Evolutionary conservation across 2,888 invertebrate genomes (phyloP).

Genomic region (Escarpia spicata): DNA sequence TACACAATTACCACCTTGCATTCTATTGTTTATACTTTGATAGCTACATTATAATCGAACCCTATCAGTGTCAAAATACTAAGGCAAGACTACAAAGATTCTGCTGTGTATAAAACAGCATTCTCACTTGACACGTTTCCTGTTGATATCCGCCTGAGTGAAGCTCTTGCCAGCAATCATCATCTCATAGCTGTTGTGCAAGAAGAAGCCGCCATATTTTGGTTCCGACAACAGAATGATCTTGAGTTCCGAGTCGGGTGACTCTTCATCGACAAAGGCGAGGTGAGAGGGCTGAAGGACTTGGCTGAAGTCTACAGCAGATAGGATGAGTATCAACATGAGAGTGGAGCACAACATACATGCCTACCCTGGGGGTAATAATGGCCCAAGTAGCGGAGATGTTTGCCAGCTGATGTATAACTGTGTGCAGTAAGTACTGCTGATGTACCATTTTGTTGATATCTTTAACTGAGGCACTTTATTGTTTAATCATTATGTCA

Average conservation of each 20-base stretch:
- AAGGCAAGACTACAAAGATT: no score
- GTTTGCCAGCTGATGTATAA: no score
- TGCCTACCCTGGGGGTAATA: no score
- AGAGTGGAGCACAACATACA: not conserved
- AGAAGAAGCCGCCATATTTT: conserved; percentile 51
- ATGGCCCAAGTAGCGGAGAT: no score
- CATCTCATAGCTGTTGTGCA: not conserved
- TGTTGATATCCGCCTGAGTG: conserved; percentile 55
- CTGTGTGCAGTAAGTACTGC: no score
- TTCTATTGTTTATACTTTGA: no score
- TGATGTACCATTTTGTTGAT: no score
- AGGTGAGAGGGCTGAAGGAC: conserved; percentile 45
- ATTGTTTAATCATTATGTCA: no score
- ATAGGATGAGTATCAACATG: not conserved
- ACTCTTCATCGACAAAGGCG: conserved; percentile 53
- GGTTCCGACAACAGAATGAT: conserved; percentile 46
- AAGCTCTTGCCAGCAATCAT: conserved; percentile 46
- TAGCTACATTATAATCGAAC: not conserved
- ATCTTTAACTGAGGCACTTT: no score
- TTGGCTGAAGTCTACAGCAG: conserved; percentile 46
- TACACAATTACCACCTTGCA: no score
- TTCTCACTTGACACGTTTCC: conserved; percentile 48
- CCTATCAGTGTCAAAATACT: not conserved
- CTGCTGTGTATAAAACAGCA: not conserved
- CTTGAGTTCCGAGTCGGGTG: conserved; percentile 45